These are phyloP conservation scores for Ectropis crepuscularia DNA, from an alignment of 2,888 invertebrate species.

Conservation along the genomic window DNA sequence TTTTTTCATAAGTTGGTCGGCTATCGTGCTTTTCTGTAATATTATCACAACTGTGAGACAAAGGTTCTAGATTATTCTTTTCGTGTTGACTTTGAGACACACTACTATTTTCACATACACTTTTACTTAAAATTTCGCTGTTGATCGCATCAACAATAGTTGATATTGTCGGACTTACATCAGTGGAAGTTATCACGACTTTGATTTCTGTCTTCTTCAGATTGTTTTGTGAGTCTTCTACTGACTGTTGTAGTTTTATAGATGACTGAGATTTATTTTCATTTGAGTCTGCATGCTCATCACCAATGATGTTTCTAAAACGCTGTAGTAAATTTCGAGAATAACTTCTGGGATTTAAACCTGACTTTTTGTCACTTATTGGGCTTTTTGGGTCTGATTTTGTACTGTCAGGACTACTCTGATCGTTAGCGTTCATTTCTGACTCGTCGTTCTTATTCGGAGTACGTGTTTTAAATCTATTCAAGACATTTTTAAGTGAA, in stretches of 20 bases:
- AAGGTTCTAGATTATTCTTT: constrained; percentile 68
- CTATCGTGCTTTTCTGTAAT: constrained; percentile 61
- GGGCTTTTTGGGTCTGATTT: constrained; percentile 75
- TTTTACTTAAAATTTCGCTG: constrained; percentile 69
- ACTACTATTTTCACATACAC: constrained; percentile 70
- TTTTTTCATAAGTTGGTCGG: constrained; percentile 68
- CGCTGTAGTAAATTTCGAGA: constrained; percentile 79
- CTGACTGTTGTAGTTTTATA: constrained; percentile 42
- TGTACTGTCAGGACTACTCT: constrained; percentile 64
- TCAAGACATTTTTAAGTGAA: constrained; percentile 84
- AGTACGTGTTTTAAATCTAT: constrained; percentile 78
- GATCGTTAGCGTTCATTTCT: constrained; percentile 75
- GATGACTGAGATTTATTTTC: constrained; percentile 60
- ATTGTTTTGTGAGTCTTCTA: constrained; percentile 55
- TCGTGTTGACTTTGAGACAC: constrained; percentile 71
- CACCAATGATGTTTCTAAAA: constrained; percentile 80
- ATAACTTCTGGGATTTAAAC: constrained; percentile 75
- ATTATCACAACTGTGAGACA: constrained; percentile 75
- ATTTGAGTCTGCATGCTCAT: constrained; percentile 73
- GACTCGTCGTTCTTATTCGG: constrained; percentile 70
- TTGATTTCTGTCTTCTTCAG: constrained; percentile 65
- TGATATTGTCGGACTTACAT: constrained; percentile 65
- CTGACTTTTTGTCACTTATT: constrained; percentile 71
- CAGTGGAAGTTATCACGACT: constrained; percentile 72
- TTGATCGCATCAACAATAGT: constrained; percentile 56